Evolutionary conservation across 2,888 invertebrate species (phyloP).

Genomic region (Eristalis intricaria): DNA sequence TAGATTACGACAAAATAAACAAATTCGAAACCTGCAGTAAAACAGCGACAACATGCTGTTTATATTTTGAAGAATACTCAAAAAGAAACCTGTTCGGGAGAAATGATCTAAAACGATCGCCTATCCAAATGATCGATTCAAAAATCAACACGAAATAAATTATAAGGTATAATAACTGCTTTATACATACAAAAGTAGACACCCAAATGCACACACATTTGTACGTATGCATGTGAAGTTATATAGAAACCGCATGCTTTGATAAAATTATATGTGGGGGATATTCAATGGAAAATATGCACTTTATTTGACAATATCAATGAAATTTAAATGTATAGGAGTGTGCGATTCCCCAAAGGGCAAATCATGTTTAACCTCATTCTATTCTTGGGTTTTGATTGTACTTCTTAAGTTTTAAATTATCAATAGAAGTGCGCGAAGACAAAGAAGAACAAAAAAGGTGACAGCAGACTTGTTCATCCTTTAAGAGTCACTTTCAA

Average conservation of each 20-base stretch:
- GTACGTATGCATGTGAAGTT: not conserved
- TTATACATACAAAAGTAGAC: not conserved
- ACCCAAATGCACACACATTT: conserved; percentile 9
- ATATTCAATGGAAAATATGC: conserved; percentile 13
- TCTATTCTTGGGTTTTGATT: not conserved
- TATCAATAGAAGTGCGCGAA: not conserved
- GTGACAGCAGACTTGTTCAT: conserved; percentile 45
- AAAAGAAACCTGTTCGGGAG: conserved; percentile 32
- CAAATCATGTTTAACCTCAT: conserved; percentile 32
- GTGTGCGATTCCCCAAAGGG: conserved; percentile 33
- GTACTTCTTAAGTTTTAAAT: not conserved
- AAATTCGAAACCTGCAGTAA: too few species aligned
- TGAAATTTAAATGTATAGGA: conserved; percentile 25
- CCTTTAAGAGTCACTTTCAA: conserved; percentile 41
- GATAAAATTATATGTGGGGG: not conserved
- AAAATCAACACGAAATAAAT: conserved; percentile 23
- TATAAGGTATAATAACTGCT: not conserved
- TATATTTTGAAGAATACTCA: not conserved
- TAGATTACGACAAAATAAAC: too few species aligned
- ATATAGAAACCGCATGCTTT: not conserved
- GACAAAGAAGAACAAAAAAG: not conserved
- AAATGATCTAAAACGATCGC: conserved; percentile 7
- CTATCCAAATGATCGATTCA: conserved; percentile 20
- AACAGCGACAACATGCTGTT: not conserved
- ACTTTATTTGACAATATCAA: conserved; percentile 43